Base-by-base conservation (phyloP, 1,140 invertebrate genomes). In the Coptotermes formosanus region DNA sequence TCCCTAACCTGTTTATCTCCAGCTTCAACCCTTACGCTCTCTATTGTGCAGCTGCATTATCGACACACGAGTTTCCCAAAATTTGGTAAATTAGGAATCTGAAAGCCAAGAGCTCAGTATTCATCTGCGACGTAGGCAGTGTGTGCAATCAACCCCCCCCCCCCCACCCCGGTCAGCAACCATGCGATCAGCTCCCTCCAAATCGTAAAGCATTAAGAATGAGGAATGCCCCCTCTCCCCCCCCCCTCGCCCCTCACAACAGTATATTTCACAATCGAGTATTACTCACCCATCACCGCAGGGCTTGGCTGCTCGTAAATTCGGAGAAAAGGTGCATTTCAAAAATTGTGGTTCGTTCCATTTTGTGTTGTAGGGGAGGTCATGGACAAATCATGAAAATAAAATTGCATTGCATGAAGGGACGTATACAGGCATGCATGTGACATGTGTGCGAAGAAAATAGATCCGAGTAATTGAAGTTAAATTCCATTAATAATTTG, bases 291-390 rank as follows among this genome's bases (percentile, higher is more conserved):
- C 64, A 75, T 75, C 64, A 75, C 64, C 64, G 25, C 64, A 14
- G 64, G 64, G 25, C n/a, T 9, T 8, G 64, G 25, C 59, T 30
- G 48, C 21, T 86, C 86, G 86, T 86, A 86, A 86, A 86, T 81
- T 86, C 82, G 82, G 30, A 55, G 86, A 86, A 86, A 86, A 86
- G 23, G 82, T 86, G 69, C 82, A 86, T 86, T 86, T 86, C 38
- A 52, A 86, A 86, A 86, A 86, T 83, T 84, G 84, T 84, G 86
- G 86, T 86, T 55, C 44, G 82, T 86, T 81, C 86, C 83, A 86
- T 84, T 86, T 23, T 43, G 82, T n/a, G 30, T 23, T 32, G 21
- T 64, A 81, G 85, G 85, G 85, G 85, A 52, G n/a, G 25, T 25
- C 64, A 30, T 75, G 7, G n/a, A 30, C 64, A 30, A 14, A 75